Base-by-base conservation (phyloP, 2,797 vertebrate species). In the Sphenodon punctatus region DNA sequence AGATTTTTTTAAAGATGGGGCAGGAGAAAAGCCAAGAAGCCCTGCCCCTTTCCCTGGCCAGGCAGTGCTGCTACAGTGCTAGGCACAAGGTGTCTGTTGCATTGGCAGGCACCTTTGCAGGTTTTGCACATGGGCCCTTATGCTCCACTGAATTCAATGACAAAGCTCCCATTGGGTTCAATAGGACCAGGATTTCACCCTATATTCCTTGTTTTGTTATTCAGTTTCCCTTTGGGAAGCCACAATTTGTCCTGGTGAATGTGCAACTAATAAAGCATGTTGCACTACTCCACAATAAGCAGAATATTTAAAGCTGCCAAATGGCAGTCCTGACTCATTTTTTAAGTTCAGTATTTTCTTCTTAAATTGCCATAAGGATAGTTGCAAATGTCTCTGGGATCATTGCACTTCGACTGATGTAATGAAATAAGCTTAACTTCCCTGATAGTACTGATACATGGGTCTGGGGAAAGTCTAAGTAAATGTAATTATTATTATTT, bases 391-490 rank as follows among this genome's bases (percentile, higher is more conserved):
- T 93, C 81, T 78, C 67, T 55, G 39, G 70, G 58, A 82, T 90
- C 79, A 60, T 86, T 89, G 64, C 56, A 75, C 90, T 75, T 91
- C 79, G 58, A 77, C 69, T 92, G 34, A 59, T 84, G 10, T 79
- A 63, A 68, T 89, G 83, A 90, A 90, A 82, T 80, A 89, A 89
- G 27, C 64, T 71, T 83, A 83, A 81, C 30, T 88, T 92, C 80
- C 82, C 77, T 86, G 73, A 84, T n/a, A n/a, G n/a, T n/a, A n/a
- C n/a, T n/a, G n/a, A n/a, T 93, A 84, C 41, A 58, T 69, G 84
- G 73, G 45, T 81, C 72, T 80, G 45, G 75, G 61, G 81, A 81
- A 48, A 19, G 14, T 73, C 83, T 82, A 68, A 85, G 45, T 53
- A 74, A 49, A 81, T 63, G n/a, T n/a, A n/a, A n/a, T n/a, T n/a